Conservation (phyloP, 2,797 vertebrate species). For the Halcyon chelicuti region DNA sequence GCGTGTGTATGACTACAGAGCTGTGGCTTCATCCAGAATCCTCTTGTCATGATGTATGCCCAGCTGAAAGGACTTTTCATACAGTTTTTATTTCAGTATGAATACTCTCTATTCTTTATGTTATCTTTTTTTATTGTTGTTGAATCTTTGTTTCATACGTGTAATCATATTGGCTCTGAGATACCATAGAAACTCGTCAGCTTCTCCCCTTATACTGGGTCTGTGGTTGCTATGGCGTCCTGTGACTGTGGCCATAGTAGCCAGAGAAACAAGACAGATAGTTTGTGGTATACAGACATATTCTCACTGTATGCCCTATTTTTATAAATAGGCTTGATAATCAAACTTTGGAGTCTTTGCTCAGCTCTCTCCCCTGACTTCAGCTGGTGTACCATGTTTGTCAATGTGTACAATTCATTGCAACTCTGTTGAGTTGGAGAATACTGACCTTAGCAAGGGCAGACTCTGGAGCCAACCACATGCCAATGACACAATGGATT, state of each 20-base stretch:
- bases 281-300: neutral
- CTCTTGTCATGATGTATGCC: neutral
- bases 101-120: neutral
- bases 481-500: neutral
- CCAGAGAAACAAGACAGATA: neutral
- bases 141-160: neutral
- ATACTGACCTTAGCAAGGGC: neutral
- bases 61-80: neutral
- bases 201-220: neutral
- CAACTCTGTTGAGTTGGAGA: neutral
- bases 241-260: neutral
- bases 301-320: neutral
- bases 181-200: neutral
- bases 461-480: neutral
- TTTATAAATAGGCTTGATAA: neutral
- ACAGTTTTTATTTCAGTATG: neutral
- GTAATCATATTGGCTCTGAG: neutral
- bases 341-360: neutral
- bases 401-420: neutral
- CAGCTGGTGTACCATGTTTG: accelerated
- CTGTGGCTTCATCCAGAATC: neutral
- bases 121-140: neutral
- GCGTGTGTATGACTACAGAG: neutral
- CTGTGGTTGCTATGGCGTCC: neutral
- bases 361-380: neutral